A percentile compares a stretch with the other conserved stretches of the same genome.
Conservation (phyloP, 2,797 vertebrate species). For the Xenentodon cancila region DNA sequence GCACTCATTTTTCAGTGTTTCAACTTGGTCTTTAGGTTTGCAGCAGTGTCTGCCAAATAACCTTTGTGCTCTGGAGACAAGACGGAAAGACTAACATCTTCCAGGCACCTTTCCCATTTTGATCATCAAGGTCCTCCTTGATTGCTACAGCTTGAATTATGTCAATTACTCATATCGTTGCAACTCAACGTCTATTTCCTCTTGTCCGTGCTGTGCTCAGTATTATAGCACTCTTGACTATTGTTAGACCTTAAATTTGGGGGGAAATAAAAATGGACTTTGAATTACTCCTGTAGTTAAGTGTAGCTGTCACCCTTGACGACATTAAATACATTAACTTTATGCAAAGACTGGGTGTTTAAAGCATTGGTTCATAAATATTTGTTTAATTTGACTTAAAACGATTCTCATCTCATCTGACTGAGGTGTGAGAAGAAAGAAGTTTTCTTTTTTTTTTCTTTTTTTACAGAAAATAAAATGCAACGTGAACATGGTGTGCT, state of each 20-base stretch:
- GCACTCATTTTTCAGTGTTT: constrained; percentile 23
- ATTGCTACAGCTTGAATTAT: constrained; percentile 1
- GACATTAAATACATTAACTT: no score
- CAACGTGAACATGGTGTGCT: constrained; percentile 50
- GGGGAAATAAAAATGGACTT: no score
- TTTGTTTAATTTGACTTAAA: no score
- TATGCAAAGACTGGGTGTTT: no score
- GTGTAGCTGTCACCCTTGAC: neutral
- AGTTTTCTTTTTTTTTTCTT: neutral
- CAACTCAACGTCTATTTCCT: no score
- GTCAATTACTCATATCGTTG: neutral
- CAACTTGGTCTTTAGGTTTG: constrained; percentile 10
- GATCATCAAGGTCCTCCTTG: constrained; percentile 7
- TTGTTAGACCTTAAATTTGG: neutral
- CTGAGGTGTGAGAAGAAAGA: neutral
- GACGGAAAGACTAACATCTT: constrained; percentile 19
- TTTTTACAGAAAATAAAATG: constrained; percentile 43
- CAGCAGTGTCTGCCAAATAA: constrained; percentile 47
- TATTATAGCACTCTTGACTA: no score
- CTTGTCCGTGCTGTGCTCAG: no score
- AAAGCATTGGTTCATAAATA: no score
- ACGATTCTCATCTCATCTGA: no score
- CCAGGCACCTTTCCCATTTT: constrained; percentile 5
- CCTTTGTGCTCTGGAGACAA: constrained; percentile 29
- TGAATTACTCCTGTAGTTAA: neutral